Base-by-base conservation (phyloP, 2,888 invertebrate species). In the Homarus gammarus region DNA sequence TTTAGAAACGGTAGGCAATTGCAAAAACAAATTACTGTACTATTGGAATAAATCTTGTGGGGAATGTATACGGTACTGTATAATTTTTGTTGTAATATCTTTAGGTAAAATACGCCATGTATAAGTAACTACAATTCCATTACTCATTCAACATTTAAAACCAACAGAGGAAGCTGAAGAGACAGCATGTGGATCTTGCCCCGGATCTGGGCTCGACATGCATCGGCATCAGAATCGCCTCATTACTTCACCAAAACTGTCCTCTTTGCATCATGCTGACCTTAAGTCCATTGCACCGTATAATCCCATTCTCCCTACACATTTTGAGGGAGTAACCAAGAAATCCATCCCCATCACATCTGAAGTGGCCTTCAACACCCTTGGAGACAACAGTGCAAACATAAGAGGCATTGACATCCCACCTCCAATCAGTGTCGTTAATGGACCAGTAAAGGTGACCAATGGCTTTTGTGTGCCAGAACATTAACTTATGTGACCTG, bases 121-220 rank as follows among this genome's bases (percentile, higher is more conserved):
- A 44, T n/a, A 44, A 12, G 44, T 8, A 44, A 44, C 5, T 44
- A 12, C 44, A 44, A 12, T 44, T 44, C 12, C 36, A 27, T 27
- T 44, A 44, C 75, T 75, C 27, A 75, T 44, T 49, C 15, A 27
- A 33, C 33, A 56, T 79, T n/a, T 79, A 79, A 31, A 31, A 70
- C 56, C 49, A 64, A 77, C 84, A 85, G 84, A 40, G 77, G 84
- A 85, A 44, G 84, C 49, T 51, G 84, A 85, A 0, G 84, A 40
- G 77, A 40, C 56, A 31, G 84, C 75, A 8, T 75, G 75, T 61
- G 84, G 84, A 6, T 85, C 84, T 10, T 85, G 84, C 61, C 84
- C 84, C 1, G 84, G 84, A 22, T 75, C 75, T 10, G 84, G 84
- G 36, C 56, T 85, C 31, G 64, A 85, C 64, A 85, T 85, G 75